Percentiles rank a stretch among this genome's conserved stretches.
These are phyloP conservation scores for Seriola quinqueradiata DNA, from an alignment of 2,113 vertebrate genomes.

Conservation along the genomic window DNA sequence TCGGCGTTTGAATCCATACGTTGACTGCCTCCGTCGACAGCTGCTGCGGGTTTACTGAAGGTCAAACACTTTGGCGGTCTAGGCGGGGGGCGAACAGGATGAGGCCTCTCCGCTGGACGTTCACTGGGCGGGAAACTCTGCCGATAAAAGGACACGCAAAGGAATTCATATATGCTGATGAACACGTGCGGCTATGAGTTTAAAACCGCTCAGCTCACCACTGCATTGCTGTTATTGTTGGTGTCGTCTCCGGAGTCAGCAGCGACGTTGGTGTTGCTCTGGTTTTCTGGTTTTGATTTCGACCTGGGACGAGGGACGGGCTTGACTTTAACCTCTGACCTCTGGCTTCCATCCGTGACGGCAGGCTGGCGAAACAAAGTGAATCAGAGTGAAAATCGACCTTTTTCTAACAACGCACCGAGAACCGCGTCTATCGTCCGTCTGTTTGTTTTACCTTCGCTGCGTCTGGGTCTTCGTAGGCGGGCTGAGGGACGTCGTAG, in stretches of 20 bases:
- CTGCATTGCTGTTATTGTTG: background rate
- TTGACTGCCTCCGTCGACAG: fast-evolving
- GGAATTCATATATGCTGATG: background rate
- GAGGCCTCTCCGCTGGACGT: background rate
- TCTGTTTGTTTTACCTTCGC: slow-evolving; percentile 32
- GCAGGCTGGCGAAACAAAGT: slow-evolving; percentile 18
- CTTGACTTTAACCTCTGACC: slow-evolving; percentile 15
- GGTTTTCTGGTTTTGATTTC: background rate
- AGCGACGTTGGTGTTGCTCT: background rate
- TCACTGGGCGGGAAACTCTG: slow-evolving; percentile 3
- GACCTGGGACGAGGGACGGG: slow-evolving; percentile 52
- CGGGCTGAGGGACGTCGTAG: background rate
- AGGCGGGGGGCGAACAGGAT: slow-evolving; percentile 30
- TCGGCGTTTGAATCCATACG: background rate
- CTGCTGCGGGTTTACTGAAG: background rate
- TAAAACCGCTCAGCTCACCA: slow-evolving; percentile 12
- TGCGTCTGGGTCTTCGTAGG: slow-evolving; percentile 35
- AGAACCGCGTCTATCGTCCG: background rate
- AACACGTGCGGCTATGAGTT: background rate
- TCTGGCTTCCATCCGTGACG: background rate
- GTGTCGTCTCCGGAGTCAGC: background rate
- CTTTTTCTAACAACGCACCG: background rate
- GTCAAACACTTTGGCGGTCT: background rate
- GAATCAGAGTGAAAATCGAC: background rate
- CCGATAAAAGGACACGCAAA: background rate